Conservation (phyloP, 1,140 invertebrate genomes). For the Drosophila mojavensis region DNA sequence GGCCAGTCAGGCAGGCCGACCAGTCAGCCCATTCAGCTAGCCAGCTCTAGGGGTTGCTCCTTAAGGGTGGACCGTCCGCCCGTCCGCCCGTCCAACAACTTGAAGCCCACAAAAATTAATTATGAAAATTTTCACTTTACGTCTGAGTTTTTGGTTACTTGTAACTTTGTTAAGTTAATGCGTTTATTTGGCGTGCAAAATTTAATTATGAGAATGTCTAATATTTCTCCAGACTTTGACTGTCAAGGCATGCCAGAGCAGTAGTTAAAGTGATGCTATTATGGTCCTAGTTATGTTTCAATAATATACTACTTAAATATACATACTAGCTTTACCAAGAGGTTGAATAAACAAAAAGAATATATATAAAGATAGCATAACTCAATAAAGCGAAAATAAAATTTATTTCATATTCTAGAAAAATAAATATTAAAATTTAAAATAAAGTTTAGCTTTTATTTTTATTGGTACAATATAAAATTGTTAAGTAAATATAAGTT, state of each 20-base stretch:
- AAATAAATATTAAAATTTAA: too few species aligned
- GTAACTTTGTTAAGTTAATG: constrained; percentile 64
- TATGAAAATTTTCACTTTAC: constrained; percentile 76
- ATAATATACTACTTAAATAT: too few species aligned
- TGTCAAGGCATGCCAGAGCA: background rate
- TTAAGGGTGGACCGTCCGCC: constrained; percentile 3
- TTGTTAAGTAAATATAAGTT: too few species aligned
- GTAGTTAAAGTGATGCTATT: background rate
- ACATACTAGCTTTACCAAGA: too few species aligned
- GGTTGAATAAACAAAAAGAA: too few species aligned
- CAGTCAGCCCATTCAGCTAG: background rate
- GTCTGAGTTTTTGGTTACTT: constrained; percentile 56
- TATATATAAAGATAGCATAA: too few species aligned
- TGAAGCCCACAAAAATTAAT: constrained; percentile 63
- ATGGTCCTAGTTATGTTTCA: too few species aligned
- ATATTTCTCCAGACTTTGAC: constrained; percentile 22
- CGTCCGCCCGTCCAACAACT: constrained; percentile 19
- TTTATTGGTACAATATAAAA: too few species aligned
- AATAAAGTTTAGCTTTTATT: too few species aligned
- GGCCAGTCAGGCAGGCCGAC: background rate
- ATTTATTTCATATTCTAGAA: too few species aligned
- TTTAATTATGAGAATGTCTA: constrained; percentile 62
- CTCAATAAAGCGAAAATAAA: too few species aligned
- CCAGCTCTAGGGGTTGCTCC: background rate
- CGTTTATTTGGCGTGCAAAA: constrained; percentile 65